Evolutionary conservation across 2,888 invertebrate genomes (phyloP).

Genomic region (Pherbina coryleti): DNA sequence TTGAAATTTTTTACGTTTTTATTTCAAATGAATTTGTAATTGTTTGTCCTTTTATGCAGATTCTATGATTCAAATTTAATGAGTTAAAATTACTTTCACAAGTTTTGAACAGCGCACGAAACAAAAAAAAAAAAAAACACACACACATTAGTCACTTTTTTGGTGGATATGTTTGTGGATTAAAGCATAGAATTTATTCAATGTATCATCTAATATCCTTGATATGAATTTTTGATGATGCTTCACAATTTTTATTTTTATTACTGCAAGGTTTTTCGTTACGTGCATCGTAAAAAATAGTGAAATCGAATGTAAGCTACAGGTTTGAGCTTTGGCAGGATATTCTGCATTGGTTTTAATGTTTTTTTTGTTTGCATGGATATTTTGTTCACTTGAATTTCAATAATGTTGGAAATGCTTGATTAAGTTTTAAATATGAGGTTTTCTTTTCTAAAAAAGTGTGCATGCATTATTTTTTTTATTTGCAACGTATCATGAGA

Average conservation of each 20-base stretch:
- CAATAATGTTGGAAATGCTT: too few species aligned
- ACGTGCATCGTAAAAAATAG: too few species aligned
- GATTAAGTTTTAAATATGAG: too few species aligned
- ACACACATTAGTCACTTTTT: too few species aligned
- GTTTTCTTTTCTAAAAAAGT: too few species aligned
- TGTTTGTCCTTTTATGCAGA: too few species aligned
- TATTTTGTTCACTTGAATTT: not conserved
- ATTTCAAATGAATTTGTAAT: too few species aligned
- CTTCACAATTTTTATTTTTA: not conserved
- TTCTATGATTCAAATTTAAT: not conserved
- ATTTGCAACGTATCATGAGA: too few species aligned
- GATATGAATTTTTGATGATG: not conserved
- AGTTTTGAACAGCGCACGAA: not conserved
- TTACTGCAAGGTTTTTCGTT: too few species aligned
- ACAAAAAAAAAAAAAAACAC: too few species aligned
- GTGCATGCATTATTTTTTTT: too few species aligned
- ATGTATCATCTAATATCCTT: not conserved
- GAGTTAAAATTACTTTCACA: not conserved
- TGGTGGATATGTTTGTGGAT: not conserved
- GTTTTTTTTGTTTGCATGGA: slow-evolving; percentile 10
- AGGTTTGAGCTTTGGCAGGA: slow-evolving; percentile 19
- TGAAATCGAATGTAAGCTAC: not conserved
- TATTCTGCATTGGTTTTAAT: slow-evolving; percentile 36
- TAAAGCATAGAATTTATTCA: not conserved
- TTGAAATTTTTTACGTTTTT: not conserved